These are phyloP conservation scores for Zoanthus gigantus DNA, from an alignment of 92 coral and sea anemone species.

Conservation along the genomic window DNA sequence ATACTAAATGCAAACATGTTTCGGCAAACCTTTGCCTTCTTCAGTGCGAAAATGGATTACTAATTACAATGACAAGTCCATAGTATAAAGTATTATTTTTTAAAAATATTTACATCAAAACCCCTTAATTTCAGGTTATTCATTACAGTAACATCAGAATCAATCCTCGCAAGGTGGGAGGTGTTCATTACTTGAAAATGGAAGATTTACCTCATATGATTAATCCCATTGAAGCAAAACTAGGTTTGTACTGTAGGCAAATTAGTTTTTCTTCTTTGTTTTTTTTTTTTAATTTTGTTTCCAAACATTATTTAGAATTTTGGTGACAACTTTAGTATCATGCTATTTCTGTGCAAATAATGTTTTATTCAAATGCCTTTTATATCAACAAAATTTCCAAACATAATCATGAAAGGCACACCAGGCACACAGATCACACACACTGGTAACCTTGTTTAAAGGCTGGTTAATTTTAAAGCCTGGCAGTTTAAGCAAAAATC, in stretches of 20 bases:
- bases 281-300: no score
- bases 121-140: slow-evolving; percentile 60
- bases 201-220: slow-evolving; percentile 94
- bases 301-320: no score
- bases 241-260: slow-evolving; percentile 61
- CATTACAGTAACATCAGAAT: slow-evolving; percentile 83
- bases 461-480: no score
- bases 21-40: no score
- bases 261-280: background rate
- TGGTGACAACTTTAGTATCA: no score
- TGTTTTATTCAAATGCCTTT: background rate
- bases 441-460: background rate
- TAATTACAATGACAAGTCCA: no score
- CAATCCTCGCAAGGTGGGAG: slow-evolving; percentile 64
- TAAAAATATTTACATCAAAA: background rate
- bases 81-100: no score
- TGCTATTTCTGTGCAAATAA: no score
- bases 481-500: no score
- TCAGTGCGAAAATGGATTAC: no score
- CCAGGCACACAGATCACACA: background rate
- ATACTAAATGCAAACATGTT: no score
- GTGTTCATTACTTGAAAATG: slow-evolving; percentile 57
- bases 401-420: no score
- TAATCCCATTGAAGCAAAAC: slow-evolving; percentile 94
- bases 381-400: background rate